Base-by-base conservation (phyloP, 2,888 invertebrate genomes). In the Alcis repandata region DNA sequence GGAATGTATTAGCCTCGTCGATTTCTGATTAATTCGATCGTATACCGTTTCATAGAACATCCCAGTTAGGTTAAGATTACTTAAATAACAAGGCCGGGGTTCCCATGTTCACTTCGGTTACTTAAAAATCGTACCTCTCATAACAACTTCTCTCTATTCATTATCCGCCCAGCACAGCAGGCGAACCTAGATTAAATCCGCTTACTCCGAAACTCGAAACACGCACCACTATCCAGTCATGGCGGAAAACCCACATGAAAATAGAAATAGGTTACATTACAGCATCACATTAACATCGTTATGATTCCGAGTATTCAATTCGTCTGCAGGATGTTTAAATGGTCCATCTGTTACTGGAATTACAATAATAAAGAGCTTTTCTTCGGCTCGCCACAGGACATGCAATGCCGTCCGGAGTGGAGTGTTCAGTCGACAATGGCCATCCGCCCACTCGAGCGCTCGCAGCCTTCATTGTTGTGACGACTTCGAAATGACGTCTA, bases 401-500 rank as follows among this genome's bases (percentile, higher is more conserved):
- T 51, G 38, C 33, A 56, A 41, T 45, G 38, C 11, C 41, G 46
- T 59, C 41, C 15, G 33, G n/a, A 46, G 46, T 46, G 22, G 48
- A 46, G 46, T 49, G 15, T 57, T 46, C 22, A 22, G 1, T 56
- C 59, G 60, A 71, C 71, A 71, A 70, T 72, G 63, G 70, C 38
- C 54, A 49, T 60, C 54, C 68, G 64, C 72, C 72, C 69, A 71
- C 72, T 54, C 54, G 15, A 41, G 17, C 22, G 40, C 40, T 53
- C 54, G 59, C 49, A 51, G 63, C 60, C 67, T 58, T 69, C 68
- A 69, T 72, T 72, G 72, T 70, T 67, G 59, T 65, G 53, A 62
- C 54, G 64, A 57, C 46, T 49, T 46, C 22, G 51, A 59, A 61
- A 67, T 63, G 66, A 73, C 69, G 68, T 66, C 71, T 69, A 72